phyloP scores from a whole-genome alignment of 2,888 invertebrate species.

The Mantis religiosa region DNA sequence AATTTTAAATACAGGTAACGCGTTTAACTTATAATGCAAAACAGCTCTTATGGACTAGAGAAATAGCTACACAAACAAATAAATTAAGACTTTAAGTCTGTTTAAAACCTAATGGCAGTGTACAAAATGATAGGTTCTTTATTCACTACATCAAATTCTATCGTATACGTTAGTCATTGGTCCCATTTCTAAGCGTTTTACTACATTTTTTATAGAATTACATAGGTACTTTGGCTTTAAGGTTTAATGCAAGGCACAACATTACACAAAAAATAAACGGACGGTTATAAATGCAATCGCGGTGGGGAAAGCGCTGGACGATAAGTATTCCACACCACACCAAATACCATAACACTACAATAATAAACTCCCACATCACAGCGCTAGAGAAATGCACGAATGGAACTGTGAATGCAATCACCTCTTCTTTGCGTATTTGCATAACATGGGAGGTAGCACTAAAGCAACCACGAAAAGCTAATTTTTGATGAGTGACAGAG shows the following conservation, averaged over 20 bases:
- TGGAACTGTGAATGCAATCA: no score
- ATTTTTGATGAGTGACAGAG: no score
- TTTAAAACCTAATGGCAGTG: slow-evolving; percentile 4
- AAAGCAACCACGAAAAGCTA: no score
- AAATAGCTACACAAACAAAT: background rate
- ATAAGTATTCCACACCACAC: no score
- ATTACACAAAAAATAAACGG: background rate
- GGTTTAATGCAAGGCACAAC: background rate
- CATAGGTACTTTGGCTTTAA: background rate
- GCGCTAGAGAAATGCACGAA: no score
- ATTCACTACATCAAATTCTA: background rate
- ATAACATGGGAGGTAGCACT: no score
- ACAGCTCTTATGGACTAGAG: slow-evolving; percentile 5
- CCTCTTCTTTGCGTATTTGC: no score
- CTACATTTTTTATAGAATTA: background rate
- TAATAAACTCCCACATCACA: background rate
- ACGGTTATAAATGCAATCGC: background rate
- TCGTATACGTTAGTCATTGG: slow-evolving; percentile 23
- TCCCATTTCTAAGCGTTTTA: slow-evolving; percentile 20
- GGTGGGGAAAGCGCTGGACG: background rate
- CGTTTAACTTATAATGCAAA: background rate
- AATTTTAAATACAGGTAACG: background rate
- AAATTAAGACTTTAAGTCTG: background rate
- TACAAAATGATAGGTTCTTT: background rate
- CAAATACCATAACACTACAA: no score